These are phyloP conservation scores for Meloidogyne hapla DNA, from an alignment of 1,140 invertebrate species.

Conservation along the genomic window DNA sequence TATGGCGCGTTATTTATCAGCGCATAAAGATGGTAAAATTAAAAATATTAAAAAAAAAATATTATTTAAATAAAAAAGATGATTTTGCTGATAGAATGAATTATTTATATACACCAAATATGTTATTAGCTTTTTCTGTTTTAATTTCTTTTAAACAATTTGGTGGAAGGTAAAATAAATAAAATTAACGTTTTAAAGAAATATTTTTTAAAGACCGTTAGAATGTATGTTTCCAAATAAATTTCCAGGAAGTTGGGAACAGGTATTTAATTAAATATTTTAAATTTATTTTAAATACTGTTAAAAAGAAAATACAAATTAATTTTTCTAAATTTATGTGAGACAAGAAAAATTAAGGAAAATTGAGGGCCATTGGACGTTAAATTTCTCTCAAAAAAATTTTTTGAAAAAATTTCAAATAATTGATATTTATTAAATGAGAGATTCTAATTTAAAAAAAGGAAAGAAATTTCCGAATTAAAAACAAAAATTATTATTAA, in stretches of 20 bases:
- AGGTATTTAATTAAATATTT: slow-evolving; percentile 40
- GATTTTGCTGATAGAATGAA: slow-evolving; percentile 58
- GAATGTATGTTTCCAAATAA: slow-evolving; percentile 60
- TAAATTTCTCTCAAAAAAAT: too few relatives aligned
- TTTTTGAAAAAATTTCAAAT: too few relatives aligned
- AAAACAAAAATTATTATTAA: too few relatives aligned
- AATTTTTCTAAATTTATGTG: too few relatives aligned
- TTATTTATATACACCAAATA: slow-evolving; percentile 60
- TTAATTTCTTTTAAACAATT: slow-evolving; percentile 60
- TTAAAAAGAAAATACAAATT: too few relatives aligned
- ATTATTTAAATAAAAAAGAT: slow-evolving; percentile 28
- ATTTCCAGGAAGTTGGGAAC: slow-evolving; percentile 60
- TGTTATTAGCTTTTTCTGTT: slow-evolving; percentile 60
- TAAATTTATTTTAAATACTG: too few relatives aligned
- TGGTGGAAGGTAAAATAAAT: slow-evolving; percentile 41
- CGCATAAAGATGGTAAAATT: slow-evolving; percentile 50
- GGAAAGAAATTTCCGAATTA: too few relatives aligned
- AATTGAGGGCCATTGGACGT: too few relatives aligned
- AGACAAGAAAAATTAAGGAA: too few relatives aligned
- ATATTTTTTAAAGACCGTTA: slow-evolving; percentile 39
- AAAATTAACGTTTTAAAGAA: slow-evolving; percentile 35
- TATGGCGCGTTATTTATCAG: slow-evolving; percentile 55
- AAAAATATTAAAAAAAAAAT: slow-evolving; percentile 7
- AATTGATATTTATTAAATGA: too few relatives aligned
- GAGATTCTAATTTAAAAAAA: too few relatives aligned